Base-by-base conservation (phyloP, 2,113 vertebrate species). In the Acanthochromis polyacanthus region DNA sequence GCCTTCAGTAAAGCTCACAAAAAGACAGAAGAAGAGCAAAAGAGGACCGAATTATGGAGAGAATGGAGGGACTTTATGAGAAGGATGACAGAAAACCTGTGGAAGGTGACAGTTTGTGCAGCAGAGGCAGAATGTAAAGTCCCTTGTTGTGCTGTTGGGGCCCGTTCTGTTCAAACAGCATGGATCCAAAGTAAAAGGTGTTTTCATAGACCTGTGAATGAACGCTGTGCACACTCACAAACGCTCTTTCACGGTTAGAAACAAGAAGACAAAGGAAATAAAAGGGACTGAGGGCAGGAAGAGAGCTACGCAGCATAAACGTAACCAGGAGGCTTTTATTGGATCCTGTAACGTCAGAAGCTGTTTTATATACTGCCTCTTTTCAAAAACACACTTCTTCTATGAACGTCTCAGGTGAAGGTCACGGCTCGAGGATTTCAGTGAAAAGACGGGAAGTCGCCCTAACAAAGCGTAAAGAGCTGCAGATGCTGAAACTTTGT, bases 121-220 rank as follows among this genome's bases (percentile, higher is more conserved):
- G 61, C 1, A 19, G 52, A 58, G 66, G 61, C 65, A 62, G 23
- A 68, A 80, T 57, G 20, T 23, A 25, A 58, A 36, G 11, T 53
- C 55, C 43, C 23, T 76, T 59, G 63, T 69, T 4, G 72, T 64
- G 50, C 72, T 72, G 68, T 79, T 28, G 4, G 32, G 38, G 71
- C 61, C 68, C 25, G 66, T 53, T 3, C 57, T 87, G 64, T 85
- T 85, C 64, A 86, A 82, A 91, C 89, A 78, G 61, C 59, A 40
- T 75, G 56, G 81, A 83, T 75, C 57, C 58, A 81, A 89, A 75
- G 30, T 80, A 79, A 78, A 88, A 68, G 58, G 53, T 63, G 2
- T 69, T 79, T 83, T 78, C 78, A 78, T 55, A 67, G 63, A 75
- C 71, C 80, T 57, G 46, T 80, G 76, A 78, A 83, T 63, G 64